Conservation (phyloP, 1,140 invertebrate species). For the Lordiphosa mommai region DNA sequence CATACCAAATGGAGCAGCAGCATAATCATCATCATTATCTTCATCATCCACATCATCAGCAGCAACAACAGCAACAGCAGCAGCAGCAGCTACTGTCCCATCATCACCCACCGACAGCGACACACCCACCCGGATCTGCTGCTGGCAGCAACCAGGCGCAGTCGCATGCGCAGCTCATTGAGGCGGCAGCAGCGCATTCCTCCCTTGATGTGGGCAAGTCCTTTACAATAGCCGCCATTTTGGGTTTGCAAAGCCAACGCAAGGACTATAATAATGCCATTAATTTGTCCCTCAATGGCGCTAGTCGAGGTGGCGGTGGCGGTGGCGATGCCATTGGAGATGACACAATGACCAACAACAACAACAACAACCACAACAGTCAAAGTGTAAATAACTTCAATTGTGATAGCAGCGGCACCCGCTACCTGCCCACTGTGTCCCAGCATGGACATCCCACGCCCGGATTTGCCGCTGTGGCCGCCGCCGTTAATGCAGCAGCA, state of each 20-base stretch:
- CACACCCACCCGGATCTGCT: slow-evolving; percentile 23
- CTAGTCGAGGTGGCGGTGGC: slow-evolving; percentile 15
- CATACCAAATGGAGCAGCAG: slow-evolving; percentile 70
- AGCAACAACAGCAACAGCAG: slow-evolving; percentile 33
- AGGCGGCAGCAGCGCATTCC: slow-evolving; percentile 72
- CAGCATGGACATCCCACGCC: slow-evolving; percentile 21
- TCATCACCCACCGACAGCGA: slow-evolving; percentile 20
- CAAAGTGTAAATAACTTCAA: slow-evolving; percentile 73
- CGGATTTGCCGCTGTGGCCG: slow-evolving; percentile 42
- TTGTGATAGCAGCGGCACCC: slow-evolving; percentile 68
- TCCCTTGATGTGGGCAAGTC: slow-evolving; percentile 82
- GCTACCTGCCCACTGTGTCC: slow-evolving; percentile 51
- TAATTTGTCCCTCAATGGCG: slow-evolving; percentile 76
- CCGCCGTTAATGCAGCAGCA: slow-evolving; percentile 47
- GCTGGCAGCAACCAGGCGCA: slow-evolving; percentile 60
- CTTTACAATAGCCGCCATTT: slow-evolving; percentile 90
- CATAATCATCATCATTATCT: slow-evolving; percentile 34
- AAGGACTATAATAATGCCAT: slow-evolving; percentile 79
- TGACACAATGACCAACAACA: slow-evolving; percentile 28
- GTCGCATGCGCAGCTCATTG: slow-evolving; percentile 68
- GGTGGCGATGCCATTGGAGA: slow-evolving; percentile 16
- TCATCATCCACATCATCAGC: slow-evolving; percentile 35
- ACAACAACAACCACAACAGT: slow-evolving; percentile 37
- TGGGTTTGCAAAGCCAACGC: slow-evolving; percentile 82
- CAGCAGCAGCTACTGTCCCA: slow-evolving; percentile 42